Percentiles rank a stretch among this genome's conserved stretches.
These are phyloP conservation scores for Tuberolachnus salignus DNA, from an alignment of 2,888 invertebrate genomes.

Conservation along the genomic window DNA sequence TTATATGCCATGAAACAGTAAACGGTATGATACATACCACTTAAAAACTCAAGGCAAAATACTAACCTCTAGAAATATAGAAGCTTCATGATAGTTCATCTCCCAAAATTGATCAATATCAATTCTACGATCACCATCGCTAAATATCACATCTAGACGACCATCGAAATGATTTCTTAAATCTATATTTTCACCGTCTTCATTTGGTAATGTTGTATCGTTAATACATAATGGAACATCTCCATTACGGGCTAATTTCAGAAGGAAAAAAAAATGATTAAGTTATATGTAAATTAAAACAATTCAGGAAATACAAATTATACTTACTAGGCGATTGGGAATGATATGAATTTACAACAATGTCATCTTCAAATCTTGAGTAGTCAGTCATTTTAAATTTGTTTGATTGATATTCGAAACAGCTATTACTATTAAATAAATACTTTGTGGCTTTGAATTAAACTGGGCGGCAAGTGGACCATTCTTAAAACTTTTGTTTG, in stretches of 20 bases:
- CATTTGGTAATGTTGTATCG: slow-evolving; percentile 29
- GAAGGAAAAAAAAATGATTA: background rate
- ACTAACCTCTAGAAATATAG: slow-evolving; percentile 80
- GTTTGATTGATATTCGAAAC: background rate
- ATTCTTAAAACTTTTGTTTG: background rate
- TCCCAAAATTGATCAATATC: slow-evolving; percentile 68
- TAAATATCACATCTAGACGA: slow-evolving; percentile 47
- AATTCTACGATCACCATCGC: slow-evolving; percentile 54
- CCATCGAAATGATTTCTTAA: slow-evolving; percentile 50
- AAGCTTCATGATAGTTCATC: slow-evolving; percentile 88
- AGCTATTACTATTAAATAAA: background rate
- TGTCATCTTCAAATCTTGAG: slow-evolving; percentile 50
- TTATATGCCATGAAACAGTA: slow-evolving; percentile 59
- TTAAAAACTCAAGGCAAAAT: background rate
- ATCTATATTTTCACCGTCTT: slow-evolving; percentile 52
- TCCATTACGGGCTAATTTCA: slow-evolving; percentile 22
- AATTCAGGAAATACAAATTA: background rate
- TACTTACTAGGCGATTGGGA: slow-evolving; percentile 48
- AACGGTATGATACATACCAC: background rate
- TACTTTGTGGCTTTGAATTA: background rate
- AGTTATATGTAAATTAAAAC: background rate
- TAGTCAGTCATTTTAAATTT: slow-evolving; percentile 34
- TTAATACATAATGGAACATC: slow-evolving; percentile 33
- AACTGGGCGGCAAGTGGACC: background rate
- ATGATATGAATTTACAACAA: slow-evolving; percentile 47